Conservation (phyloP, 2,888 invertebrate genomes). For the Ophraella communa region DNA sequence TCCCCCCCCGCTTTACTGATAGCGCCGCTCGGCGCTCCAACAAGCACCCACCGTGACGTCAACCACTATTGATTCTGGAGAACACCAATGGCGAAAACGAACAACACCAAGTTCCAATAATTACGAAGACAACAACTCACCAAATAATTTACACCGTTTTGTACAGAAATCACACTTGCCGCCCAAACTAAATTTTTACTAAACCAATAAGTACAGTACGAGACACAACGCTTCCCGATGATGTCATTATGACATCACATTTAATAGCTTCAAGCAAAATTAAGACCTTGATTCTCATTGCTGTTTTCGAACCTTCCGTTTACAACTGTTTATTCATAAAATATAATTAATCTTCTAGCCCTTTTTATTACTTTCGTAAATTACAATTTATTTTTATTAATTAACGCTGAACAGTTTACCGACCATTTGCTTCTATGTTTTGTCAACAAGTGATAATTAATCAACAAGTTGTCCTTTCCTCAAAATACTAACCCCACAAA, state of each 20-base stretch:
- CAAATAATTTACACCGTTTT: conserved; percentile 1
- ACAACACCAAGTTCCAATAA: conserved; percentile 42
- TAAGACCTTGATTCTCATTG: conserved; percentile 56
- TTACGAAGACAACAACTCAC: conserved; percentile 31
- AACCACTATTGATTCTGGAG: conserved; percentile 59
- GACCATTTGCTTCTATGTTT: conserved; percentile 1
- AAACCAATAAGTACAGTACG: conserved; percentile 28
- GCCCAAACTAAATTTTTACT: conserved; percentile 30
- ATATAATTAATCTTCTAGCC: not conserved
- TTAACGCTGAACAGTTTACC: not conserved
- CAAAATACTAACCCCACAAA: conserved; percentile 9
- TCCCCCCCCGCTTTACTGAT: conserved; percentile 56
- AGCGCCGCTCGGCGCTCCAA: conserved; percentile 52
- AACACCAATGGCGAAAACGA: conserved; percentile 53
- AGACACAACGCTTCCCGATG: conserved; percentile 60
- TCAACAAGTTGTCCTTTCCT: conserved; percentile 33
- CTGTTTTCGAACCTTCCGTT: conserved; percentile 44
- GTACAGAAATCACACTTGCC: conserved; percentile 22
- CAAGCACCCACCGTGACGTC: conserved; percentile 58
- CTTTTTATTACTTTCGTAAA: not conserved
- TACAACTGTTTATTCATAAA: conserved; percentile 37
- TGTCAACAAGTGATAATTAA: conserved; percentile 33
- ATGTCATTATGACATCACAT: conserved; percentile 64
- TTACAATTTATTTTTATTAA: not conserved
- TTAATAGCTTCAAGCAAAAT: conserved; percentile 56